These are phyloP conservation scores for Anguilla megastoma DNA, from an alignment of 2,797 vertebrate species.

Conservation along the genomic window DNA sequence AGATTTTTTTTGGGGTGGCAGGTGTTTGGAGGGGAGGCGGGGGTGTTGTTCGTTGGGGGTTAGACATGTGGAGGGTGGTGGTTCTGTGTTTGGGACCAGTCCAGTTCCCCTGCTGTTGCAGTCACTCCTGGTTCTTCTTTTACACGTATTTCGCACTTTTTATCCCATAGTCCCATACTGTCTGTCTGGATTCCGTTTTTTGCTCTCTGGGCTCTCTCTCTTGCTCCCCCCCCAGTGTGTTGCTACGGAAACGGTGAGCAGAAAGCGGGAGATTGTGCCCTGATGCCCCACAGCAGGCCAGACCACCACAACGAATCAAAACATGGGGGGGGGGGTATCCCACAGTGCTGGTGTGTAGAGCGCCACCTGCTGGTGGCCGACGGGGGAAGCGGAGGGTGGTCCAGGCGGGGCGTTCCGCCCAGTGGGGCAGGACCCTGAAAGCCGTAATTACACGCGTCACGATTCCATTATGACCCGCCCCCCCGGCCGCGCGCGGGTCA, in stretches of 20 bases:
- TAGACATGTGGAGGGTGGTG: too few relatives aligned
- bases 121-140: too few relatives aligned
- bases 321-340: neutral
- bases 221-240: neutral
- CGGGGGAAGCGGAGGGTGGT: neutral
- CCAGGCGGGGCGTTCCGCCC: neutral
- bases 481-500: neutral
- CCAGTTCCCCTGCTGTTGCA: too few relatives aligned
- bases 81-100: neutral
- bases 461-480: constrained; percentile 72
- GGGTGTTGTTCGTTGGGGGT: neutral
- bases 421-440: constrained; percentile 62
- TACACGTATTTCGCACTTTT: too few relatives aligned
- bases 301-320: neutral
- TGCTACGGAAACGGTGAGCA: too few relatives aligned
- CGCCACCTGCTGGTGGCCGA: neutral
- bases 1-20: too few relatives aligned
- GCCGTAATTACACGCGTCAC: constrained; percentile 72
- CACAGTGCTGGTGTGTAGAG: neutral
- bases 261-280: too few relatives aligned
- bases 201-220: too few relatives aligned
- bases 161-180: too few relatives aligned
- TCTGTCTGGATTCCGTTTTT: too few relatives aligned
- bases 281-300: too few relatives aligned
- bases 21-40: neutral